Evolutionary conservation across 2,797 vertebrate genomes (phyloP).

Genomic region (Channa striata): DNA sequence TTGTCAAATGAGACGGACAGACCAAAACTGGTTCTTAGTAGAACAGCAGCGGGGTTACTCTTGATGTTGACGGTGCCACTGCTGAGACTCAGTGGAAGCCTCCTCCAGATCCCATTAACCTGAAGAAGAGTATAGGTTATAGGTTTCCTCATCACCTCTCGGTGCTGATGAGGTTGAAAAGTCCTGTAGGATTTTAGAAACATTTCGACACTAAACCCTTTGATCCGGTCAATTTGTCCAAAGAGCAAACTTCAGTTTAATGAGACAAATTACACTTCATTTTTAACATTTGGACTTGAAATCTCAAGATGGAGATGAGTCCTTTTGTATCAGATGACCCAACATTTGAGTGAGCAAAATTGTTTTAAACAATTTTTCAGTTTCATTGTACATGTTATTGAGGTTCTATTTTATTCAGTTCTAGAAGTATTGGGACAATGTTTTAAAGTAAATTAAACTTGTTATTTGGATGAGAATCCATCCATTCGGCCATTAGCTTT

Average conservation of each 20-base stretch:
- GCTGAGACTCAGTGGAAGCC: conserved; percentile 79
- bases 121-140: conserved; percentile 54
- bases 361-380: too few species aligned
- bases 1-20: conserved; percentile 84
- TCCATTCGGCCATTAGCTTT: too few species aligned
- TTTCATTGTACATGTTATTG: too few species aligned
- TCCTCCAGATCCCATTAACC: conserved; percentile 87
- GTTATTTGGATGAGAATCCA: too few species aligned
- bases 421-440: too few species aligned
- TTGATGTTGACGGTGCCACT: conserved; percentile 72
- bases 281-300: too few species aligned
- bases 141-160: conserved; percentile 21
- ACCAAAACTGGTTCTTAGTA: conserved; percentile 81
- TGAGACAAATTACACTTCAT: too few species aligned
- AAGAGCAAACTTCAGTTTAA: background rate
- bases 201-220: conserved; percentile 23
- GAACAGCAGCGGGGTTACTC: conserved; percentile 74
- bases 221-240: conserved; percentile 36
- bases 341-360: too few species aligned
- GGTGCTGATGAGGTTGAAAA: conserved; percentile 17
- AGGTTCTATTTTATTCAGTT: too few species aligned
- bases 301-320: too few species aligned
- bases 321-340: too few species aligned
- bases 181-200: background rate
- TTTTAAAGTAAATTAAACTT: too few species aligned